A percentile compares a stretch with the other conserved stretches of the same genome.
phyloP scores from a whole-genome alignment of 1,140 invertebrate species.

The Pissodes strobi region DNA sequence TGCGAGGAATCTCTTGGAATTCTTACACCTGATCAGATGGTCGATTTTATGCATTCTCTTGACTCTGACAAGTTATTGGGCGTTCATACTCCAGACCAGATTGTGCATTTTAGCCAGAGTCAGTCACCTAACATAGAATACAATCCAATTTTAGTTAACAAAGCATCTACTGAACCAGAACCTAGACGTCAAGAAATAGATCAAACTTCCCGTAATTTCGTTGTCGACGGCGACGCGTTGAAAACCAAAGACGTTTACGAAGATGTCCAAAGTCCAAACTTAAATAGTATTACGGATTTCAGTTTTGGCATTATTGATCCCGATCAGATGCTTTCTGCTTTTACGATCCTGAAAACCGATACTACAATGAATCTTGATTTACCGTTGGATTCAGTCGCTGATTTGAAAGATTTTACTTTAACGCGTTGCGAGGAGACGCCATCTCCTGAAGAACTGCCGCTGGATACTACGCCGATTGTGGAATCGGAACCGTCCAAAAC shows the following conservation, averaged over 20 bases:
- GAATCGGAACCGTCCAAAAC: constrained; percentile 60
- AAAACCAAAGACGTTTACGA: constrained; percentile 12
- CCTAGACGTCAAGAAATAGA: background rate
- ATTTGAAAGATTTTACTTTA: constrained; percentile 35
- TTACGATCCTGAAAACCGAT: constrained; percentile 53
- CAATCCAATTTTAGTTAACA: constrained; percentile 20
- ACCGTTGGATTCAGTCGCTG: constrained; percentile 55
- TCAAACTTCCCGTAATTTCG: background rate
- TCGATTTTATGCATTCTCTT: constrained; percentile 60
- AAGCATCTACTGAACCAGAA: background rate
- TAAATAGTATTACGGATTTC: constrained; percentile 43
- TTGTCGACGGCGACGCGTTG: background rate
- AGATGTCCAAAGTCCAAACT: constrained; percentile 44
- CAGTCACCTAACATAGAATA: constrained; percentile 46
- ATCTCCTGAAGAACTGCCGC: constrained; percentile 78
- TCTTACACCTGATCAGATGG: constrained; percentile 85
- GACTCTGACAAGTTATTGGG: constrained; percentile 73
- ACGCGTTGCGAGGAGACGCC: constrained; percentile 72
- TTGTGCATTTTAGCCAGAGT: constrained; percentile 65
- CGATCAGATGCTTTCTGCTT: constrained; percentile 42
- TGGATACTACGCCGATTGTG: constrained; percentile 65
- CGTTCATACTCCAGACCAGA: constrained; percentile 83
- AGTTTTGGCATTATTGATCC: constrained; percentile 50
- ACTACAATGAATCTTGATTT: constrained; percentile 65
- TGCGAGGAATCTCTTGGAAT: constrained; percentile 79